Base-by-base conservation (phyloP, 2,113 vertebrate genomes). In the Neolamprologus tretocephalus region DNA sequence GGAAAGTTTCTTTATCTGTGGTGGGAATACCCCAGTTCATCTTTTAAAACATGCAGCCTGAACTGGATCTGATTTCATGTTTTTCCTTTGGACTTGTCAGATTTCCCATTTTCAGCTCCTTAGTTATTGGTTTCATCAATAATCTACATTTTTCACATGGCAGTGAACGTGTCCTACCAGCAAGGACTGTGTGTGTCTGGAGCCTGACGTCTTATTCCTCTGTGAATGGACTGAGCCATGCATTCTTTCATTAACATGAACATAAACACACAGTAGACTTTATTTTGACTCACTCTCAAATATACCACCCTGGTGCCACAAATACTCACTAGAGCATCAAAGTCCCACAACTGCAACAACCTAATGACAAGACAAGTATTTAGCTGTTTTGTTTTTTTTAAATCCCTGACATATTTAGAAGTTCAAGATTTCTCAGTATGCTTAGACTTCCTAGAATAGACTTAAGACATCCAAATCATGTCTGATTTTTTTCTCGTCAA, bases 1-100 rank as follows among this genome's bases (percentile, higher is more conserved):
- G 53, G 31, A 79, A 88, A 87, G 7, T 88, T 84, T 82, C 21
- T 54, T 79, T 45, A 49, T 54, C 14, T 51, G 35, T 66, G 61
- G 35, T 33, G 66, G 49, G 6, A 81, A 82, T 33, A 47, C n/a
- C 47, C n/a, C 68, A 49, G 9, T 17, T 49, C 42, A 49, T 49
- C 53, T 68, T 35, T 31, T 7, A 37, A 79, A 58, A 87, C 51
- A 26, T 54, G 10, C n/a, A 53, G 51, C 28, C 82, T 87, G 17
- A 45, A 58, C 54, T 35, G 28, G 7, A 37, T 68, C 35, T 19
- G 45, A 31, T 86, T 80, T 37, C 21, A n/a, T 42, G 28, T 17
- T 19, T 55, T 61, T 26, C 42, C 23, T 82, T 61, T 19, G 10
- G 42, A 54, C 28, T 54, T 13, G 19, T 55, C 55, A 16, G 6